Conservation (phyloP, 2,797 vertebrate species). For the Aldrovandia affinis region DNA sequence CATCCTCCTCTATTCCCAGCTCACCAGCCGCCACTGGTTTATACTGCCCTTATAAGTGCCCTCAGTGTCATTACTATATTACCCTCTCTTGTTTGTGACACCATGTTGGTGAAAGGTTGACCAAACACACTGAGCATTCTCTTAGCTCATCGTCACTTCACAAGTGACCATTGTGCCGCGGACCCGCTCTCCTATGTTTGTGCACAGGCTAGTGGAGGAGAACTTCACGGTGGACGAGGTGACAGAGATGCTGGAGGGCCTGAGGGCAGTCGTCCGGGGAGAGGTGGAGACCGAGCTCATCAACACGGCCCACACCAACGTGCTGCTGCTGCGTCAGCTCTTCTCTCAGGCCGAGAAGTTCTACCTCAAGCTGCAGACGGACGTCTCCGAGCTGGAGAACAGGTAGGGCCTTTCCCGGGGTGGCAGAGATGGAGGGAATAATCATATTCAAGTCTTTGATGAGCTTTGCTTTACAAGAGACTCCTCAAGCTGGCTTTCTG, state of each 20-base stretch:
- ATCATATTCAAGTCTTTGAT: no score
- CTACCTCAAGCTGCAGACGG: slow-evolving; percentile 90
- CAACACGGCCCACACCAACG: slow-evolving; percentile 90
- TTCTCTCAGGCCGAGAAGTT: slow-evolving; percentile 94
- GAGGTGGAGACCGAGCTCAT: slow-evolving; percentile 97
- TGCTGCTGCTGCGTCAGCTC: slow-evolving; percentile 89
- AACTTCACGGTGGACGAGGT: slow-evolving; percentile 94
- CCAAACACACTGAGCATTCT: neutral
- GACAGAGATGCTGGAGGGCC: slow-evolving; percentile 85
- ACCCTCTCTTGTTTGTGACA: neutral
- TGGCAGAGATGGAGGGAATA: neutral
- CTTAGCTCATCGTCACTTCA: neutral
- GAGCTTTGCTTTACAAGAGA: neutral
- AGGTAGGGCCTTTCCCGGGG: slow-evolving; percentile 67
- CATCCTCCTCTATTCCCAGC: no score
- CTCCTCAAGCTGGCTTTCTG: neutral
- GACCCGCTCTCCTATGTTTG: neutral
- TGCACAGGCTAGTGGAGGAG: slow-evolving; percentile 87
- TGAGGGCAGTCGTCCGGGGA: slow-evolving; percentile 86
- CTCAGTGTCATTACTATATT: no score
- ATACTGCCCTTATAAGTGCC: no score
- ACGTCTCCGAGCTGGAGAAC: slow-evolving; percentile 94
- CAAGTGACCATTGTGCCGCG: neutral
- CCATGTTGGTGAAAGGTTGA: neutral
- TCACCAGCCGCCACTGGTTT: no score